phyloP scores from a whole-genome alignment of 2,888 invertebrate genomes.

The Drosophila suboccidentalis region DNA sequence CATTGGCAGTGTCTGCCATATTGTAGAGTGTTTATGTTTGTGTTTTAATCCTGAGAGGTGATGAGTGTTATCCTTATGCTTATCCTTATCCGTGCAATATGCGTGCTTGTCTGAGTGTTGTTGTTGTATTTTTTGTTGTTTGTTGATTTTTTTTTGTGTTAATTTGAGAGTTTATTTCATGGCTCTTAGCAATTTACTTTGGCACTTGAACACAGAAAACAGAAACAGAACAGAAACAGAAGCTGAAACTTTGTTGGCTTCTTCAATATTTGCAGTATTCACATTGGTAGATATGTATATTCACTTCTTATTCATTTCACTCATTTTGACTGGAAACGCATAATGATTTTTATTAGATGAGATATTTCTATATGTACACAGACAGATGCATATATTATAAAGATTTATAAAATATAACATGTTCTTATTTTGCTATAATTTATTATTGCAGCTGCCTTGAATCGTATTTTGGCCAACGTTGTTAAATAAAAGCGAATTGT shows the following conservation, averaged over 20 bases:
- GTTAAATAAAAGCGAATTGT: slow-evolving; percentile 26
- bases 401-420: slow-evolving; percentile 29
- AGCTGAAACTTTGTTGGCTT: slow-evolving; percentile 24
- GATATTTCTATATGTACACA: slow-evolving; percentile 28
- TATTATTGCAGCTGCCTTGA: slow-evolving; percentile 74
- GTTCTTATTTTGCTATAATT: slow-evolving; percentile 49
- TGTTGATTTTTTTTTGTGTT: slow-evolving; percentile 37
- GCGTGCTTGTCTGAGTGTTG: slow-evolving; percentile 8
- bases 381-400: slow-evolving; percentile 3
- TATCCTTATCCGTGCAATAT: slow-evolving; percentile 41
- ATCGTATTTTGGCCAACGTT: slow-evolving; percentile 50
- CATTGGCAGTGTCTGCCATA: slow-evolving; percentile 77
- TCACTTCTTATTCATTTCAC: slow-evolving; percentile 42
- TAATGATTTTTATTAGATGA: slow-evolving; percentile 55
- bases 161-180: slow-evolving; percentile 66
- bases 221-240: slow-evolving; percentile 13
- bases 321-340: slow-evolving; percentile 63
- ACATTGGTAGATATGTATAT: slow-evolving; percentile 41
- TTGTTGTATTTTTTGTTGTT: slow-evolving; percentile 24
- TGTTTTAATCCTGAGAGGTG: slow-evolving; percentile 63
- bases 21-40: slow-evolving; percentile 63
- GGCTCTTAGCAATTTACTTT: slow-evolving; percentile 58
- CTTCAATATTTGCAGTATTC: slow-evolving; percentile 49
- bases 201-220: slow-evolving; percentile 43
- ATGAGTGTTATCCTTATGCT: slow-evolving; percentile 60